Percentiles rank a stretch among this genome's conserved stretches.
These are phyloP conservation scores for Anthoscopus minutus DNA, from an alignment of 2,113 vertebrate species.

Conservation along the genomic window DNA sequence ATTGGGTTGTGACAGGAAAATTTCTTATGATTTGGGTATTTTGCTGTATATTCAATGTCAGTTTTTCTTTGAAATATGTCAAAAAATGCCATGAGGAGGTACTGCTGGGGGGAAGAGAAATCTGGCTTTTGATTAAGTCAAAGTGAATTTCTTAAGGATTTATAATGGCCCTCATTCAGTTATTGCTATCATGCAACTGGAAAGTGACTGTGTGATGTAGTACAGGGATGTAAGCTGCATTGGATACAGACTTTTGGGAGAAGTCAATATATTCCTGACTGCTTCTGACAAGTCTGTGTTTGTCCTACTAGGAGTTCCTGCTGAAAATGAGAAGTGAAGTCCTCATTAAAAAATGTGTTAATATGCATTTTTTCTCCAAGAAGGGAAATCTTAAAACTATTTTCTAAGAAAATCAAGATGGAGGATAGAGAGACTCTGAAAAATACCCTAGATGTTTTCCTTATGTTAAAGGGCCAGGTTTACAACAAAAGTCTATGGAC, in stretches of 20 bases:
- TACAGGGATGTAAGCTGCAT: background rate
- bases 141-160: background rate
- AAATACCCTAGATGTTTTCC: background rate
- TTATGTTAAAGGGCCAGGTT: background rate
- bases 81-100: background rate
- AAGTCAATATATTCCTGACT: background rate
- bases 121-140: background rate
- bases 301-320: background rate
- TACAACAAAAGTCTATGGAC: background rate
- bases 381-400: background rate
- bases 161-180: background rate
- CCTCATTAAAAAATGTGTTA: background rate
- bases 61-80: background rate
- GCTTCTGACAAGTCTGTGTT: background rate
- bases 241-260: background rate
- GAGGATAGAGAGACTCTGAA: background rate
- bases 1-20: background rate
- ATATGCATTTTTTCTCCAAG: background rate
- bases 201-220: background rate
- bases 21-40: background rate
- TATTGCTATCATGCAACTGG: background rate
- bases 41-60: background rate
- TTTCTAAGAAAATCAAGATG: background rate
- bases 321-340: background rate
- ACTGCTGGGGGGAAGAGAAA: background rate